Percentiles rank a stretch among this genome's conserved stretches.
Conservation (phyloP, 1,140 invertebrate species). For the Aphelinus certus region DNA sequence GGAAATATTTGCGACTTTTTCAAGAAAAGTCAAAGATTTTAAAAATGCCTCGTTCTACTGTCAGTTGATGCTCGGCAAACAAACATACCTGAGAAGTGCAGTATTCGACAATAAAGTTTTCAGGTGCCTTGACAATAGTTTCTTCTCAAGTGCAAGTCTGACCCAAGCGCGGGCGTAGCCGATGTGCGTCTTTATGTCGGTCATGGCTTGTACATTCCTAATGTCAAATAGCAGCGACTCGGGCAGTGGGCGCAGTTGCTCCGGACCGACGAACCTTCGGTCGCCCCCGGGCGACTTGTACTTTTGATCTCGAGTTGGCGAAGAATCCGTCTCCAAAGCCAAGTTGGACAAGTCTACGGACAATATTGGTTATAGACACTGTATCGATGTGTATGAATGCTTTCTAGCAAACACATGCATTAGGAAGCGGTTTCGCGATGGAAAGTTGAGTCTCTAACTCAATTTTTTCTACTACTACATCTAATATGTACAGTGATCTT, state of each 20-base stretch:
- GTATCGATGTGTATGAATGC: too few relatives aligned
- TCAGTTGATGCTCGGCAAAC: too few relatives aligned
- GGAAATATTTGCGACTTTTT: background rate
- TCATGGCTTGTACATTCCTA: slow-evolving; percentile 95
- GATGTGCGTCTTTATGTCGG: slow-evolving; percentile 97
- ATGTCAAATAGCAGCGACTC: slow-evolving; percentile 91
- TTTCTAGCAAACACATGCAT: too few relatives aligned
- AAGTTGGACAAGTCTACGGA: slow-evolving; percentile 80
- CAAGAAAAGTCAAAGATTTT: too few relatives aligned
- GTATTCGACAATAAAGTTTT: slow-evolving; percentile 85
- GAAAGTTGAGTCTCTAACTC: too few relatives aligned
- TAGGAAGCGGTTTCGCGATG: too few relatives aligned
- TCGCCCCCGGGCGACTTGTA: slow-evolving; percentile 50
- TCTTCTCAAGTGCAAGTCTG: slow-evolving; percentile 95
- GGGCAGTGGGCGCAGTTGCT: slow-evolving; percentile 78
- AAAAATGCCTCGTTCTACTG: too few relatives aligned
- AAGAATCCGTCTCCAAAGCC: slow-evolving; percentile 73
- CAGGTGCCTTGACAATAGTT: slow-evolving; percentile 92
- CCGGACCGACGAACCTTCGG: slow-evolving; percentile 68
- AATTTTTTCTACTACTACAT: too few relatives aligned
- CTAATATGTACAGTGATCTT: too few relatives aligned
- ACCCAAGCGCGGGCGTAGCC: slow-evolving; percentile 98
- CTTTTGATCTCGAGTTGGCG: slow-evolving; percentile 63
- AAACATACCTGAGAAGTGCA: too few relatives aligned
- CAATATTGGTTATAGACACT: background rate